Base-by-base conservation (phyloP, 2,797 vertebrate genomes). In the Gephyroberyx darwinii region DNA sequence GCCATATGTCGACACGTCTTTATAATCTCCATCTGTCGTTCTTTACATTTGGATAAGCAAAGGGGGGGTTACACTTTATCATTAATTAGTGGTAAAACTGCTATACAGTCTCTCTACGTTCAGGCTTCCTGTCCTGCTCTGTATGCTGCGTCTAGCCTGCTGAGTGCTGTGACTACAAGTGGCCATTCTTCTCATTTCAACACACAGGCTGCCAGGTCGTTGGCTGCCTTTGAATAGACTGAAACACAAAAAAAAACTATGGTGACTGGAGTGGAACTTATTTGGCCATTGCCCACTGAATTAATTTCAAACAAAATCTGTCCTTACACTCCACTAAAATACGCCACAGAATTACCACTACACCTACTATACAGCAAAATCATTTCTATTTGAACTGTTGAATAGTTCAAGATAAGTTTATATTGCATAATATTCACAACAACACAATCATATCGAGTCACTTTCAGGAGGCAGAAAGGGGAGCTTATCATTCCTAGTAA, bases 241-340 rank as follows among this genome's bases (percentile, higher is more conserved):
- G 39, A 0, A 3, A 70, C 59, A 89, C 88, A 91, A 91, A 78
- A 91, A 87, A 79, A 26, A 2, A 64, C 82, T 22, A 6, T 41
- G 67, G 78, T 75, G 87, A 93, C 75, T 92, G 84, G 86, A 92
- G 88, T 89, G 89, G 91, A 93, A 93, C 72, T 81, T 81, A 89
- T 87, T 86, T 71, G 73, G 50, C 75, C 22, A 33, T 86, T 74
- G 77, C 84, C 74, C 69, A 53, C 35, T 80, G 61, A 84, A 80
- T 87, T 84, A 45, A 86, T 80, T 73, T 61, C 59, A 78, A 80
- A 85, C 48, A 60, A 78, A 87, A 84, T 75, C 30, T 7, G 48
- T 77, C 50, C 83, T 71, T 77, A 78, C 78, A 65, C 74, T 78
- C 56, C 48, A 75, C 56, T 61, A 62, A 30, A 69, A 59, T 45